Base-by-base conservation (phyloP, 1,140 invertebrate genomes). In the Achatina immaculata region DNA sequence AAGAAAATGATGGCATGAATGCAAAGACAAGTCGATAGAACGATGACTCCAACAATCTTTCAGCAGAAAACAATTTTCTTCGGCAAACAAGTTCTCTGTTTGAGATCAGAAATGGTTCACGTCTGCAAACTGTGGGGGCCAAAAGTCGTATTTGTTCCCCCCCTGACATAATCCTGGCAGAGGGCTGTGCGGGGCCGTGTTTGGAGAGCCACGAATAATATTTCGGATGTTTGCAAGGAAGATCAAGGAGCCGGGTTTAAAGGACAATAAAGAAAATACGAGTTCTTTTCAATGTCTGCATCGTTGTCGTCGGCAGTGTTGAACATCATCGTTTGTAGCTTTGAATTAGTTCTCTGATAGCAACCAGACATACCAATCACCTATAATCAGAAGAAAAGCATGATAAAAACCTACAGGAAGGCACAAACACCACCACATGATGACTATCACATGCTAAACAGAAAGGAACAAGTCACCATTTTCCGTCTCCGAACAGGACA, bases 21-120 rank as follows among this genome's bases (percentile, higher is more conserved):
- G 58, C 58, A 28, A 62, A 62, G 58, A 62, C n/a, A 62, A 28
- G 58, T 31, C 28, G 58, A 34, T 34, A 62, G 58, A 62, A 62
- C n/a, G 58, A 62, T 62, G 58, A 62, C 58, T 31, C 28, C 21
- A 24, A 40, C 68, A 42, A 71, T 71, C 68, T 71, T 71, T 40
- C 38, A 71, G 40, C 68, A 71, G 68, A 76, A 76, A 76, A 76
- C 74, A 76, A 76, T 76, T 76, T 76, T 76, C 74, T 62, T 28
- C 21, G 40, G 55, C 40, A 55, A 76, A 76, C 74, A 76, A 28
- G 55, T 62, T 7, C 21, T 76, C 74, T 76, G 74, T 43, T 76
- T 58, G 58, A 76, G 48, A 76, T 76, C 74, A 65, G 74, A 76
- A 76, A 76, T 40, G 45, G 48, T 62, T 76, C 51, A 76, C 48